phyloP scores from a whole-genome alignment of 1,140 invertebrate genomes.

The Macrotrachela quadricornifera region DNA sequence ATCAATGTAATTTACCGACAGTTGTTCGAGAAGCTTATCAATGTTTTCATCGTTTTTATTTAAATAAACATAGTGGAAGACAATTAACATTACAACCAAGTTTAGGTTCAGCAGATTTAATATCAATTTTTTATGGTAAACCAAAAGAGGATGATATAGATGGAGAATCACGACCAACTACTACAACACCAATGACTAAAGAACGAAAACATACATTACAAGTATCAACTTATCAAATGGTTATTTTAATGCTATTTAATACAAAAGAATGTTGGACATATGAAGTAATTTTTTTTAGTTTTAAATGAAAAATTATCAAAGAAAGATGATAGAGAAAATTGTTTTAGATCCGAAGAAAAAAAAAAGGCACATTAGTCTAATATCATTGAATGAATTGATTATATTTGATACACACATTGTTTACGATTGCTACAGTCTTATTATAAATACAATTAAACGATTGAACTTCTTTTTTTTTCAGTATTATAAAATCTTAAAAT shows the following conservation, averaged over 20 bases:
- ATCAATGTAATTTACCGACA: constrained; percentile 74
- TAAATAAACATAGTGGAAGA: constrained; percentile 88
- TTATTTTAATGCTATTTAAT: constrained; percentile 89
- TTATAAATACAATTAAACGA: too few species aligned
- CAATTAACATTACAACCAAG: constrained; percentile 89
- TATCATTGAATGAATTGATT: too few species aligned
- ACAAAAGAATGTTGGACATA: constrained; percentile 42
- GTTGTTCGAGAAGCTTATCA: constrained; percentile 77
- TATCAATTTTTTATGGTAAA: constrained; percentile 62
- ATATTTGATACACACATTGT: too few species aligned
- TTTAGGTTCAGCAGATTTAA: constrained; percentile 82
- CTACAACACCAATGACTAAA: constrained; percentile 14
- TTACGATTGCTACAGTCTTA: too few species aligned
- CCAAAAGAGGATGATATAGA: background rate
- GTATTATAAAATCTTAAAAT: too few species aligned
- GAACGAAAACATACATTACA: constrained; percentile 75
- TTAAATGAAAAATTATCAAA: too few species aligned
- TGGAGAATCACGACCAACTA: constrained; percentile 12
- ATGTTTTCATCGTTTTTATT: constrained; percentile 82
- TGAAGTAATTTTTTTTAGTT: constrained; percentile 11
- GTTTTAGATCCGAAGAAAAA: too few species aligned
- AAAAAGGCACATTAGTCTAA: too few species aligned
- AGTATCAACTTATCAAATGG: constrained; percentile 91
- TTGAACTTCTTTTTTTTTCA: too few species aligned
- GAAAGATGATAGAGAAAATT: too few species aligned